A percentile compares a stretch with the other conserved stretches of the same genome.
Evolutionary conservation across 53 echinoderm and acorn worm species (phyloP).

Genomic region (Crossaster papposus): DNA sequence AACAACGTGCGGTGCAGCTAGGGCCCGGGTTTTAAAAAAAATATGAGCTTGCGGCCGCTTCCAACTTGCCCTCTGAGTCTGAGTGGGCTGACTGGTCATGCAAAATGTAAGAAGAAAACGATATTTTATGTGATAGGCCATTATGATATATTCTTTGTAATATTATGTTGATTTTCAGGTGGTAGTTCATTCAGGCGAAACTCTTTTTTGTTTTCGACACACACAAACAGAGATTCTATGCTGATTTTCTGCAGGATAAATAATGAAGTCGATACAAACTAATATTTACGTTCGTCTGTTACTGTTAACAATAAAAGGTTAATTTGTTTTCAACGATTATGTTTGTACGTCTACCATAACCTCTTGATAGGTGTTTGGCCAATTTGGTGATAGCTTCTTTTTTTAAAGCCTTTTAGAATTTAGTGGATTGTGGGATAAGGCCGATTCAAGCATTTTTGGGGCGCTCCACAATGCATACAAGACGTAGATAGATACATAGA

Average conservation of each 20-base stretch:
- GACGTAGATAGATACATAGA: not conserved
- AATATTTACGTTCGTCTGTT: too few relatives aligned
- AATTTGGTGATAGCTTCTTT: too few relatives aligned
- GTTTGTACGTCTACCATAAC: too few relatives aligned
- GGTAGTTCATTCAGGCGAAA: not conserved
- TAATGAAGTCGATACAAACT: too few relatives aligned
- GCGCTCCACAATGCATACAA: not conserved
- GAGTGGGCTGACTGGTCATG: not conserved
- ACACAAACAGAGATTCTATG: not conserved
- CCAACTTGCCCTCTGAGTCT: not conserved
- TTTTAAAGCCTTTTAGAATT: too few relatives aligned
- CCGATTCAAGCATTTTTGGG: too few relatives aligned
- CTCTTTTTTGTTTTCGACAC: not conserved
- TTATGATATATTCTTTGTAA: not conserved
- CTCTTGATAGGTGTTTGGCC: too few relatives aligned
- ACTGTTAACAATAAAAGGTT: too few relatives aligned
- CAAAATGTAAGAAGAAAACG: not conserved
- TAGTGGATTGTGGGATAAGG: too few relatives aligned
- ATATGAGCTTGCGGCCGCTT: not conserved
- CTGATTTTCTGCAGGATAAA: not conserved
- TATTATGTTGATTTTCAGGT: not conserved
- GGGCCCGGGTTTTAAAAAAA: not conserved
- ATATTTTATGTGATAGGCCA: not conserved
- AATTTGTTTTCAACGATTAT: too few relatives aligned
- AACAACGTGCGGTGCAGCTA: not conserved